Evolutionary conservation across 2,888 invertebrate species (phyloP), one percentile per base, ranked within the genome.

Genomic region (Sarcophaga caerulescens): DNA sequence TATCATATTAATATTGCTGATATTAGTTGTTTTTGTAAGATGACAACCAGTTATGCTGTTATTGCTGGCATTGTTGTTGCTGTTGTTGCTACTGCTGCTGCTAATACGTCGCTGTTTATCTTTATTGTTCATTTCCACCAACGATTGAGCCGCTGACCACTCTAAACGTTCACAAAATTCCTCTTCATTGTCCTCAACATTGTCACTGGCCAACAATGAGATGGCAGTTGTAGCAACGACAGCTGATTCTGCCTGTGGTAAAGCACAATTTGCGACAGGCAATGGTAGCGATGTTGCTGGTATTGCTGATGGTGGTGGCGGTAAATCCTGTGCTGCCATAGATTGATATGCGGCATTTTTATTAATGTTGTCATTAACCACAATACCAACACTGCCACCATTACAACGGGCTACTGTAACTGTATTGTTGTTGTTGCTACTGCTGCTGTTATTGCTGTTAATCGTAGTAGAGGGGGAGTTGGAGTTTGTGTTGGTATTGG

Each of bases 61-160:
- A 21, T 19, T 63, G 66, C 19, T 63, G 19, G 19, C 3, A 21
- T 23, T 70, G 59, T 47, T 44, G 60, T 25, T 78, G 71, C 19
- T 71, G 23, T 17, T 74, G 70, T 65, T 60, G 57, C 47, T 59
- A 14, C 44, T 57, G 73, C 74, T 62, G 47, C 60, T 84, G 74
- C 45, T 89, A 84, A 11, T 81, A 57, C 87, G 87, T 45, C 91
- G 90, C 71, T 89, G 90, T 63, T 91, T 92, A 63, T 92, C 92
- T 88, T 93, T 92, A 79, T 90, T 90, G 89, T 92, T 93, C 91
- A 93, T 92, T 90, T 93, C 92, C 80, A 93, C 92, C 81, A 93
- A 87, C 73, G 93, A 93, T 85, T 93, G 92, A 74, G 93, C 93
- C 59, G 93, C 93, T 62, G 92, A 92, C 93, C 93, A 93, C 87